Base-by-base conservation (phyloP, 2,797 vertebrate species). In the Parauchenoglanis ngamensis region DNA sequence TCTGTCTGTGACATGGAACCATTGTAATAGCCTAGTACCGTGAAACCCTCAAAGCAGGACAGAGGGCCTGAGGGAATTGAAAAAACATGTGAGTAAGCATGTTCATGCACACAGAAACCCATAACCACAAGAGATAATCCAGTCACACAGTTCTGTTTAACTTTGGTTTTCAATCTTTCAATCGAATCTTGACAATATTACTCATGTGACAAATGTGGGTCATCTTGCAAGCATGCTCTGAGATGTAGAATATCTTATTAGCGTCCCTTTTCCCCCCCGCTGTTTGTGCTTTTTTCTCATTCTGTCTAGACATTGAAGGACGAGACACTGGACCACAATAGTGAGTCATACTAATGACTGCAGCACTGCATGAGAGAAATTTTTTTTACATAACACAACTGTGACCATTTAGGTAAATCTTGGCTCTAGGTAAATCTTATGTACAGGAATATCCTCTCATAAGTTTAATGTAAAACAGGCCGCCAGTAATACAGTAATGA, bases 1-100 rank as follows among this genome's bases (percentile, higher is more conserved):
- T 93, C 92, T 0, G 95, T 96, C 90, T 94, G 89, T 0, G 94
- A 90, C 87, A 95, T 92, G 0, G 94, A 94, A 56, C 95, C 95
- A 0, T 93, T 95, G 91, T 95, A 96, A 70, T 95, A 95, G 0
- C 94, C 94, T 0, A 89, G 87, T 61, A 94, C 84, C 89, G 97
- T 91, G 92, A 89, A 88, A 28, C 92, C 92, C 44, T 94, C 92
- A 52, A 91, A 93, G 84, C 96, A 97, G 59, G 93, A 93, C 0
- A 89, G 89, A 57, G 89, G 84, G 46, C 89, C 92, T 93, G 77
- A 56, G 80, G 85, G 90, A 67, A 90, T 40, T 54, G 15, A 73
- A 82, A 35, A 49, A 31, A 79, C 59, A 46, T 46, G 23, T n/a
- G 35, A 25, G 25, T 63, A 8, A 23, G 75, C 15, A 28, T 54